Evolutionary conservation across 1,140 invertebrate genomes (phyloP), one percentile per base, ranked within the genome.

Genomic region (Drosophila pseudoananassae): DNA sequence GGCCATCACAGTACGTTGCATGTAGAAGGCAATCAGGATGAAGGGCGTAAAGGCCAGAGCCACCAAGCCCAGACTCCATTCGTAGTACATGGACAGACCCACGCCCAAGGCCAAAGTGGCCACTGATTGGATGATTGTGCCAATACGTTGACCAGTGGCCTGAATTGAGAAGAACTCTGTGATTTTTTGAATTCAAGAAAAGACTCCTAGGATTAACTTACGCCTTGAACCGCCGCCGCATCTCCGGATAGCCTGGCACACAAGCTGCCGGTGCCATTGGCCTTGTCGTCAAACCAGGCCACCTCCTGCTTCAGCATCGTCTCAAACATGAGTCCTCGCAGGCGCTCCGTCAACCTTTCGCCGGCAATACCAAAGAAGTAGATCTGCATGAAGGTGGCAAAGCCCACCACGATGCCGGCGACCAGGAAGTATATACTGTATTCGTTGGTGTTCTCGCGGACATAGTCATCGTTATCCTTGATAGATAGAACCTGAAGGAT

Each of bases 171-270:
- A 0, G 1, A 6, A 0, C 1, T 2, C 8, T 8, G 2, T 38
- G n/a, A 8, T 1, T 7, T 8, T 14, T 6, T 0, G 1, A 4
- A 40, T 40, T 40, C 12, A 40, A 14, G 15, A 5, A 4, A 14
- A 2, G 7, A 20, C 1, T 10, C 0, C 0, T 0, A 10, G 9
- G 1, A 8, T 10, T 0, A n/a, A 89, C 92, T 93, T 92, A 96
- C 96, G 56, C 95, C 95, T 93, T 97, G 96, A 0, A 97, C 94
- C 10, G 94, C 93, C 15, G 96, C 93, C 0, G 96, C 95, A 92
- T 97, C 96, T 40, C 94, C 94, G 3, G 96, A 95, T 1, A 97
- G 92, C 20, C 94, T 91, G 1, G 95, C 94, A 58, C 95, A 96
- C 0, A 97, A 90, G 31, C 94, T 94, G 4, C 95, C 95, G 0